Evolutionary conservation across 2,113 vertebrate genomes (phyloP).

Genomic region (Anas platyrhynchos): DNA sequence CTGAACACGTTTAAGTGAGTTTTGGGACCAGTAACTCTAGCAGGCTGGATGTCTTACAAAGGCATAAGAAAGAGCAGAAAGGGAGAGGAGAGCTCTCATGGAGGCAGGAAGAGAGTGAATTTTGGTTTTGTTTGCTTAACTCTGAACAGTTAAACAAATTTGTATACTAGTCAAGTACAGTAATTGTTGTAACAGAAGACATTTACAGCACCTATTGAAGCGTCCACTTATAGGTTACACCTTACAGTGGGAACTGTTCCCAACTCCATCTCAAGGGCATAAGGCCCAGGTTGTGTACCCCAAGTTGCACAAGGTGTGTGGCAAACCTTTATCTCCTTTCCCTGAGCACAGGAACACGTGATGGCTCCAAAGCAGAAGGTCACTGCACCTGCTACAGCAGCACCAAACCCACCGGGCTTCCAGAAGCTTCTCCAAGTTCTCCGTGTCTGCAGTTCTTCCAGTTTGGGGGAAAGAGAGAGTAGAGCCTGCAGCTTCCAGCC

Average conservation of each 20-base stretch:
- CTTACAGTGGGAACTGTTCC: neutral
- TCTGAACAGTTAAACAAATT: neutral
- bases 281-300: neutral
- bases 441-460: neutral
- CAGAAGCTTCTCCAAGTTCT: neutral
- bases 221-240: neutral
- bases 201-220: neutral
- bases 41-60: neutral
- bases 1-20: neutral
- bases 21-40: neutral
- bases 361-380: neutral
- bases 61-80: neutral
- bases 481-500: neutral
- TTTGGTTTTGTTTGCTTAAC: neutral
- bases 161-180: neutral
- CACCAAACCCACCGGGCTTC: neutral
- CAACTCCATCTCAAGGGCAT: neutral
- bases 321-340: neutral
- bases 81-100: neutral
- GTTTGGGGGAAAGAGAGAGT: neutral
- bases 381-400: neutral
- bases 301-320: neutral
- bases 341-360: fast-evolving
- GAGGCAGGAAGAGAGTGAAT: neutral
- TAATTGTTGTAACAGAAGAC: neutral